Percentiles rank a stretch among this genome's conserved stretches.
These are phyloP conservation scores for Lottia scabra DNA, from an alignment of 2,888 invertebrate species.

Conservation along the genomic window DNA sequence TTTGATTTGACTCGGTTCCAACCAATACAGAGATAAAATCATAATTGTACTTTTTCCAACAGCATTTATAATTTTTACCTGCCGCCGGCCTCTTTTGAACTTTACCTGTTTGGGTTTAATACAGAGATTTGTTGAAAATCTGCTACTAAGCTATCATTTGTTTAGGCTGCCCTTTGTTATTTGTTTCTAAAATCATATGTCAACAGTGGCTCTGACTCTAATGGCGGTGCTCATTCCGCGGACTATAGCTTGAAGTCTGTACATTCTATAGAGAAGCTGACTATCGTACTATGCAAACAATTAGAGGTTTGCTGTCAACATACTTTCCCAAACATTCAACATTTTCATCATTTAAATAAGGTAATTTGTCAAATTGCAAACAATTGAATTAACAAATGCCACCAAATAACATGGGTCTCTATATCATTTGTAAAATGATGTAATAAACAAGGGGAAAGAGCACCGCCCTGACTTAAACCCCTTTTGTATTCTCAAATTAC, in stretches of 20 bases:
- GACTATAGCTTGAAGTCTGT: neutral
- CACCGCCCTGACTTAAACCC: neutral
- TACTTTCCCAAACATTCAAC: conserved; percentile 16
- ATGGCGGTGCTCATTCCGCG: neutral
- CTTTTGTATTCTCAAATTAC: neutral
- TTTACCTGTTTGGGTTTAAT: neutral
- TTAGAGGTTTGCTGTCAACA: conserved; percentile 13
- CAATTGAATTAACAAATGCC: neutral
- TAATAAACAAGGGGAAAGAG: neutral
- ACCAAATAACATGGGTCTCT: neutral
- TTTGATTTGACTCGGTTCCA: too few species aligned
- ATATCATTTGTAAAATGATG: too few species aligned
- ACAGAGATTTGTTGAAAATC: neutral
- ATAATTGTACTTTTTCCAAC: too few species aligned
- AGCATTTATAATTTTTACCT: too few species aligned
- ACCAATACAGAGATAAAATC: too few species aligned
- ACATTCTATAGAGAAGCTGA: neutral
- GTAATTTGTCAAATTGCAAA: neutral
- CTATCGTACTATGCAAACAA: conserved; percentile 7
- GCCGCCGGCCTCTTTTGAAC: neutral
- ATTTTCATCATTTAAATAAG: conserved; percentile 6
- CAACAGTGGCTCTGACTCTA: neutral
- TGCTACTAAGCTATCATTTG: neutral
- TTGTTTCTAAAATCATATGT: conserved; percentile 5
- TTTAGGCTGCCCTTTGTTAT: conserved; percentile 2